Evolutionary conservation across 2,888 invertebrate species (phyloP).

Genomic region (Galeopsomyia nigrocyanea): DNA sequence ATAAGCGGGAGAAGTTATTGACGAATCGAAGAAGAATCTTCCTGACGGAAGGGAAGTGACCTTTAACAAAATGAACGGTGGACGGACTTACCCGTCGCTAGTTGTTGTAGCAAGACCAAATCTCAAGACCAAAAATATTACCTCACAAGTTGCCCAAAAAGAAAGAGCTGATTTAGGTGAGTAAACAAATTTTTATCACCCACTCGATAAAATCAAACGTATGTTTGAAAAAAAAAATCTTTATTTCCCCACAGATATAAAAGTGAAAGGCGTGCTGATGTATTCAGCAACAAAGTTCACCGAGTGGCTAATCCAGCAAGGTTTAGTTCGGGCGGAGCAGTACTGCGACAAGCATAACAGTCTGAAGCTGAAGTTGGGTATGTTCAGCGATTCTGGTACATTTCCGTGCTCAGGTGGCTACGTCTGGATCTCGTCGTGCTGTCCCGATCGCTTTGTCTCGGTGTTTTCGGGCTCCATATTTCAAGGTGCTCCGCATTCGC

Average conservation of each 20-base stretch:
- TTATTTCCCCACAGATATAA: constrained; percentile 72
- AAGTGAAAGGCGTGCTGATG: constrained; percentile 87
- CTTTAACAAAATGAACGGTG: constrained; percentile 82
- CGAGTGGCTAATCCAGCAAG: constrained; percentile 91
- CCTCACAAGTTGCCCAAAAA: constrained; percentile 61
- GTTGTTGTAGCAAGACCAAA: constrained; percentile 87
- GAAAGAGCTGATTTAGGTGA: constrained; percentile 69
- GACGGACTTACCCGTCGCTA: constrained; percentile 88
- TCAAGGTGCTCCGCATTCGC: constrained; percentile 87
- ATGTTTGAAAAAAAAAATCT: not conserved
- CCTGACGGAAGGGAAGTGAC: constrained; percentile 82
- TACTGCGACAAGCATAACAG: constrained; percentile 77
- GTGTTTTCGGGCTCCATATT: constrained; percentile 90
- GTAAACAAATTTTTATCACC: constrained; percentile 22
- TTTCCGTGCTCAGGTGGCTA: constrained; percentile 92
- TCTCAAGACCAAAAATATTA: constrained; percentile 77
- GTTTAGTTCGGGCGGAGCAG: constrained; percentile 84
- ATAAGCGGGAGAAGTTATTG: constrained; percentile 61
- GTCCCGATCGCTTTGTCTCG: constrained; percentile 86
- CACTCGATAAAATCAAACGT: not conserved
- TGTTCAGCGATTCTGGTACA: constrained; percentile 88
- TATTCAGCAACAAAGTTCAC: constrained; percentile 87
- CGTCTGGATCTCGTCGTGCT: constrained; percentile 92
- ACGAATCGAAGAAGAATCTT: constrained; percentile 74
- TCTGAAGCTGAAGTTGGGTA: constrained; percentile 82